Conservation (phyloP, 2,888 invertebrate genomes). For the Thumatha senex region DNA sequence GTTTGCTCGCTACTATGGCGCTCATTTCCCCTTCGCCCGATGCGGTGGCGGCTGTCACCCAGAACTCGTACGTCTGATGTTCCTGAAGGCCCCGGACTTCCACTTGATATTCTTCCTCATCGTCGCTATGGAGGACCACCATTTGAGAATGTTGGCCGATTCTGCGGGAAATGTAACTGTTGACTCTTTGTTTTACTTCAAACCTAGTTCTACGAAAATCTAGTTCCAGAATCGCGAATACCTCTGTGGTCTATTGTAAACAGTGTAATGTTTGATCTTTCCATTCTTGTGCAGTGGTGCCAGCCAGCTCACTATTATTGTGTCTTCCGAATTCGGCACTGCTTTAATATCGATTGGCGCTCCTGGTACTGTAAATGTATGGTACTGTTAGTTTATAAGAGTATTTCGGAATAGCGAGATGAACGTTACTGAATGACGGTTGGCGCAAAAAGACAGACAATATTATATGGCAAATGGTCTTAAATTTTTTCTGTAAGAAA, state of each 20-base stretch:
- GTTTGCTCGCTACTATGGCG: slow-evolving; percentile 88
- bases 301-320: slow-evolving; percentile 93
- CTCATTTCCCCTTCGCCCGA: slow-evolving; percentile 87
- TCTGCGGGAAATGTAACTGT: slow-evolving; percentile 37
- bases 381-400: slow-evolving; percentile 84
- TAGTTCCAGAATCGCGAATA: slow-evolving; percentile 8
- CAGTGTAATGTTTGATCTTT: slow-evolving; percentile 90
- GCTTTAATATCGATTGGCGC: slow-evolving; percentile 93
- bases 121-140: slow-evolving; percentile 51
- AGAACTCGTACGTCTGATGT: slow-evolving; percentile 91
- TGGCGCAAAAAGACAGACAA: too few species aligned
- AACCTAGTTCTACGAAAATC: not conserved
- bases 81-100: slow-evolving; percentile 88
- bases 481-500: too few species aligned
- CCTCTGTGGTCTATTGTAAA: slow-evolving; percentile 87
- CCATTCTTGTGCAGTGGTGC: slow-evolving; percentile 92
- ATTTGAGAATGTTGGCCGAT: slow-evolving; percentile 69
- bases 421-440: too few species aligned
- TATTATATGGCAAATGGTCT: too few species aligned
- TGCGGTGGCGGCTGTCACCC: slow-evolving; percentile 92
- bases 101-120: slow-evolving; percentile 67
- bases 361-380: slow-evolving; percentile 86
- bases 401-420: too few species aligned
- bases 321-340: slow-evolving; percentile 89
- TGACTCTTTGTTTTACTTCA: not conserved